These are phyloP conservation scores for Candoia aspera DNA, from an alignment of 2,113 vertebrate genomes.

Conservation along the genomic window DNA sequence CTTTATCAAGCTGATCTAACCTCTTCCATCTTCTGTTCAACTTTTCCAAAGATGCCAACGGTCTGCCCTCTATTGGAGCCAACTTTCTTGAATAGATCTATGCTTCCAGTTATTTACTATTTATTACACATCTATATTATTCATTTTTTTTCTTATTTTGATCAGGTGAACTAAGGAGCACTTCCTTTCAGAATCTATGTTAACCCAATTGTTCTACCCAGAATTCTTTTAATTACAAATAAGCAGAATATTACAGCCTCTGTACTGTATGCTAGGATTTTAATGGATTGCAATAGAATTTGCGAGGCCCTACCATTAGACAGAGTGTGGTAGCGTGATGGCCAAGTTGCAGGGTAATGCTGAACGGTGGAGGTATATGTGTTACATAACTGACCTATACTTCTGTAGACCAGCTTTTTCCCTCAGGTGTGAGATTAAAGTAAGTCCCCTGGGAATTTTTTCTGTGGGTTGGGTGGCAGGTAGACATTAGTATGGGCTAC, in stretches of 20 bases:
- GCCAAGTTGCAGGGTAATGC: no score
- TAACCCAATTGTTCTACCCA: conserved; percentile 43
- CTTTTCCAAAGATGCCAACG: not conserved
- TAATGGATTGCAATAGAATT: not conserved
- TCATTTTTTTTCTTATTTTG: not conserved
- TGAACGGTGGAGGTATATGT: no score
- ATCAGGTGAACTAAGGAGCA: conserved; percentile 40
- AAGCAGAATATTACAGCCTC: conserved; percentile 42
- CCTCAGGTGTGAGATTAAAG: no score
- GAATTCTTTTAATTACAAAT: conserved; percentile 48
- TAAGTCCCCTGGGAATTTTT: no score
- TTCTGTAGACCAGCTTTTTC: no score
- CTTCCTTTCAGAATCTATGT: conserved; percentile 53
- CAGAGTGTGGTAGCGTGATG: no score
- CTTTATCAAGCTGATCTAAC: not conserved
- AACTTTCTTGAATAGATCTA: not conserved
- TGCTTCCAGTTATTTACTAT: conserved; percentile 23
- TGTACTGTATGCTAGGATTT: conserved; percentile 35
- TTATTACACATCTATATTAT: conserved; percentile 26
- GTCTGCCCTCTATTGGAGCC: not conserved
- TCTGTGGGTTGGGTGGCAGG: no score
- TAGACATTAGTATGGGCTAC: no score
- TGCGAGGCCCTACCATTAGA: no score
- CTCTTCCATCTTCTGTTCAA: not conserved
- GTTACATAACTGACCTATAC: no score